These are phyloP conservation scores for Bedellia somnulentella DNA, from an alignment of 2,888 invertebrate species.

Conservation along the genomic window DNA sequence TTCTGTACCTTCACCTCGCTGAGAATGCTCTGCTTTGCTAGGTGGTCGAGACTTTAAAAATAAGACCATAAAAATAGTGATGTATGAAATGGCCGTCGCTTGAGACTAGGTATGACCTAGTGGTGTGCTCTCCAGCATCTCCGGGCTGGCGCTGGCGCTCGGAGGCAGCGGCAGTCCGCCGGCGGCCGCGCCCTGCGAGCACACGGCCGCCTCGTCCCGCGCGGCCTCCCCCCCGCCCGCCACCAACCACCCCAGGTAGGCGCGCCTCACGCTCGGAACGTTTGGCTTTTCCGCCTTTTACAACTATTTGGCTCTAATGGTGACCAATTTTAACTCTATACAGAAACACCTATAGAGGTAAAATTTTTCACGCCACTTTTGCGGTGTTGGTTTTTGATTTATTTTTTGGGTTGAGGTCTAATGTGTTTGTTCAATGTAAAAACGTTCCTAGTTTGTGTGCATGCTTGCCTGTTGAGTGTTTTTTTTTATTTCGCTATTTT, in stretches of 20 bases:
- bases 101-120: constrained; percentile 31
- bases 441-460: constrained; percentile 44
- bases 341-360: no score
- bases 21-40: constrained; percentile 59
- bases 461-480: constrained; percentile 45
- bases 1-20: constrained; percentile 39
- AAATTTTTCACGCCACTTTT: no score
- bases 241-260: constrained; percentile 56
- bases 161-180: constrained; percentile 42
- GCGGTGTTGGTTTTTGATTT: constrained; percentile 26
- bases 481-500: constrained; percentile 12
- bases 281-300: constrained; percentile 39
- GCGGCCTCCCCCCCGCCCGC: constrained; percentile 48
- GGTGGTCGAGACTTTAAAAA: no score
- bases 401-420: no score
- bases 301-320: no score
- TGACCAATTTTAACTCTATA: no score
- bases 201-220: constrained; percentile 44
- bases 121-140: constrained; percentile 61
- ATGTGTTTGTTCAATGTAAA: constrained; percentile 17
- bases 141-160: constrained; percentile 60
- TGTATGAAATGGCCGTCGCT: neutral
- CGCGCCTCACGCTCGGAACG: constrained; percentile 43
- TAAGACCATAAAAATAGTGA: no score
- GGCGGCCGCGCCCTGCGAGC: constrained; percentile 21